These are phyloP conservation scores for Metopolophium dirhodum DNA, from an alignment of 1,140 invertebrate genomes.

Conservation along the genomic window DNA sequence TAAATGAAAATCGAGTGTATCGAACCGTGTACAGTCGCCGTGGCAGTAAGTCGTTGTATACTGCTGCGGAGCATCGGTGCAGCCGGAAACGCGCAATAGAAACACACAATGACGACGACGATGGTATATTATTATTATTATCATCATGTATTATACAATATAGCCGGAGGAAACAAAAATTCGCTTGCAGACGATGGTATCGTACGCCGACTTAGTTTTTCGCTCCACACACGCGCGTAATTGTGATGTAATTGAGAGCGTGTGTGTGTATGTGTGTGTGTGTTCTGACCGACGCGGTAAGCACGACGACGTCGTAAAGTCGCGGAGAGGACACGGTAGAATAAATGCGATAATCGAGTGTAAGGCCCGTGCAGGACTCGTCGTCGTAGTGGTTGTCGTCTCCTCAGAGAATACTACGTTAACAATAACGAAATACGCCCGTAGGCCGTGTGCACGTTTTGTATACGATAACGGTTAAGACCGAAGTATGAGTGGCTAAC, in stretches of 20 bases:
- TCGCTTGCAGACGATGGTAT: neutral
- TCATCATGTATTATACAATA: neutral
- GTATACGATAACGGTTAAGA: neutral
- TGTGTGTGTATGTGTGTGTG: neutral
- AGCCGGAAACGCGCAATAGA: slow-evolving; percentile 1
- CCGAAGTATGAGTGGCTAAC: neutral
- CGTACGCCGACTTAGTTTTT: neutral
- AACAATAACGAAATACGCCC: neutral
- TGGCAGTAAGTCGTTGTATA: neutral
- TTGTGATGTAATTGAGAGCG: neutral
- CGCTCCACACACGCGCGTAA: neutral
- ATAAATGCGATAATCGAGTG: slow-evolving; percentile 47
- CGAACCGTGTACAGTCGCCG: slow-evolving; percentile 10
- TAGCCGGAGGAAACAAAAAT: neutral
- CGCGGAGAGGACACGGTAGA: neutral
- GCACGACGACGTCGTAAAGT: neutral
- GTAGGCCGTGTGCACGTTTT: neutral
- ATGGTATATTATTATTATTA: neutral
- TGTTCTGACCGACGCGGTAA: neutral
- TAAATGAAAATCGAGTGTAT: slow-evolving; percentile 43
- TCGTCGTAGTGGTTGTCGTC: neutral
- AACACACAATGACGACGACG: neutral
- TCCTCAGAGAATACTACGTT: neutral
- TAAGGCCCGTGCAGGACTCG: neutral
- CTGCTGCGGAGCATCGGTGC: neutral